Conservation (phyloP, 2,113 vertebrate species). For the Puma concolor region DNA sequence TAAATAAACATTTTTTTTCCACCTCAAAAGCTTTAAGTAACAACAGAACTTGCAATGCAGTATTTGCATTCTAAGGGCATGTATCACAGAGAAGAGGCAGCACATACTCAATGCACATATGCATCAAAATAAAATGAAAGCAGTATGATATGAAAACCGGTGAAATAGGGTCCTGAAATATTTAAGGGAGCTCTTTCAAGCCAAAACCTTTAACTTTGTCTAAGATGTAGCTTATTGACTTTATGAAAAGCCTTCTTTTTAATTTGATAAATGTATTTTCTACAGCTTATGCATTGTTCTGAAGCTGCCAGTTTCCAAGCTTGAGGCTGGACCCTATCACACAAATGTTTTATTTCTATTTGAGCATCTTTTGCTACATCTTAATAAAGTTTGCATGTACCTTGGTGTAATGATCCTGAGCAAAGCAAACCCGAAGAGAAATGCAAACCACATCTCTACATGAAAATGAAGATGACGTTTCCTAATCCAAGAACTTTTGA, state of each 20-base stretch:
- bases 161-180: background rate
- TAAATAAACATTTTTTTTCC: conserved; percentile 13
- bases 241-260: conserved; percentile 46
- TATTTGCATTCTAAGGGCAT: conserved; percentile 34
- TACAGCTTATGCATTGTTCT: background rate
- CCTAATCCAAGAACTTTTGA: conserved; percentile 57
- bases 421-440: conserved; percentile 40
- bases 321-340: background rate
- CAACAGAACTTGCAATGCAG: background rate
- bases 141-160: background rate
- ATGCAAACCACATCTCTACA: conserved; percentile 37
- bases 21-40: background rate
- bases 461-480: background rate
- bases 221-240: background rate
- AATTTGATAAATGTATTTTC: conserved; percentile 41
- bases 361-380: background rate
- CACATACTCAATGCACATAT: background rate
- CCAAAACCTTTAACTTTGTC: conserved; percentile 26
- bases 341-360: background rate
- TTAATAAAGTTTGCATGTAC: conserved; percentile 64
- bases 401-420: background rate
- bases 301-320: background rate
- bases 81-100: conserved; percentile 56
- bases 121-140: conserved; percentile 48
- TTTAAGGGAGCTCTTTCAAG: background rate